phyloP scores from a whole-genome alignment of 2,797 vertebrate genomes.

The Meriones psammophilus region DNA sequence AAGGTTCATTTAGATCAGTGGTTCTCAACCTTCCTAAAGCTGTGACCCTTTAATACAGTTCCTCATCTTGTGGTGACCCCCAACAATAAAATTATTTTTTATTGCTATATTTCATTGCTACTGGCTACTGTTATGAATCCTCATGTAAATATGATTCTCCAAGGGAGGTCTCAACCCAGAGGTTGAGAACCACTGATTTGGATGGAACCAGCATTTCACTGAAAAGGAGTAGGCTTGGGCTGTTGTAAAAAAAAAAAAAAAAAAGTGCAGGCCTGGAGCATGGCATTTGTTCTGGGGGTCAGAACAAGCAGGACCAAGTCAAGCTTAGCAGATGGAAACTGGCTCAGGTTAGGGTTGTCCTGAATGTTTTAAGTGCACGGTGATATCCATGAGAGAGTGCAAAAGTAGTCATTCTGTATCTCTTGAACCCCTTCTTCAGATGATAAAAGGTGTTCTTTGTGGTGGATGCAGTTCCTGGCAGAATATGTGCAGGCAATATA shows the following conservation, averaged over 20 bases:
- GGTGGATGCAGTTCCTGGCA: too few species aligned
- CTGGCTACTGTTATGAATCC: background rate
- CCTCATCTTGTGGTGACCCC: background rate
- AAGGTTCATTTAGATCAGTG: background rate
- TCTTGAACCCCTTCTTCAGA: background rate
- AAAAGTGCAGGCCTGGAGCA: accelerated
- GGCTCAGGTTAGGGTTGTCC: too few species aligned
- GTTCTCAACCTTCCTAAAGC: background rate
- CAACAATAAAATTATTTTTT: background rate
- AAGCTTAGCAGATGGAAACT: background rate
- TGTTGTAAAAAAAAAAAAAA: background rate
- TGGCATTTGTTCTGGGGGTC: background rate
- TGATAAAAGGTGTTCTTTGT: background rate
- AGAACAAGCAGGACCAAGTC: background rate
- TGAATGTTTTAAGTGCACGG: background rate
- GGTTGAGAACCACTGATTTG: background rate
- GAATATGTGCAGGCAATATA: background rate
- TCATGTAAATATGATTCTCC: background rate
- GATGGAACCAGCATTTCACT: background rate
- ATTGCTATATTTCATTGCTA: background rate
- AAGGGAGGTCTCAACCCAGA: background rate
- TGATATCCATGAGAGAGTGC: background rate
- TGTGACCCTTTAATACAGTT: background rate
- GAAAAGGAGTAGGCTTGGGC: background rate
- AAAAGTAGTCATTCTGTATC: background rate